Evolutionary conservation across 2,888 invertebrate species (phyloP).

Genomic region (Caenorhabditis japonica): DNA sequence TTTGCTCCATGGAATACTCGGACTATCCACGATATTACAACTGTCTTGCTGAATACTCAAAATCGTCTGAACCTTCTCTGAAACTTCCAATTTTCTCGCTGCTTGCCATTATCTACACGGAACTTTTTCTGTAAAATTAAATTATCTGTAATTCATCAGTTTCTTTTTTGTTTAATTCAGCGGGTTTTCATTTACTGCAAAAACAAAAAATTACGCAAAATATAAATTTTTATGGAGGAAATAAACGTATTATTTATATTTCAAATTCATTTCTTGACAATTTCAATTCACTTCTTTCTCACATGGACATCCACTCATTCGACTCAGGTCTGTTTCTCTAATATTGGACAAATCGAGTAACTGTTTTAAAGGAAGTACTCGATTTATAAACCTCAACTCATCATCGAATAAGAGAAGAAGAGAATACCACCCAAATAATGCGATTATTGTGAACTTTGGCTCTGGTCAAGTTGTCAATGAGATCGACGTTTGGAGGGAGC

Average conservation of each 20-base stretch:
- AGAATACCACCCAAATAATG: conserved; percentile 8
- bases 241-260: conserved; percentile 17
- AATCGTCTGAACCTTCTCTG: conserved; percentile 1
- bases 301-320: conserved; percentile 19
- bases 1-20: conserved; percentile 70
- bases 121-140: conserved; percentile 21
- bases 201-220: conserved; percentile 9
- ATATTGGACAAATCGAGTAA: conserved; percentile 22
- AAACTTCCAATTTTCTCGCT: conserved; percentile 39
- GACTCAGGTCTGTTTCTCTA: too few relatives aligned
- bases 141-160: background rate
- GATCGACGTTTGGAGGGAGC: conserved; percentile 19
- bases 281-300: too few relatives aligned
- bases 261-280: conserved; percentile 22
- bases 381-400: too few relatives aligned
- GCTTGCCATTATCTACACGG: conserved; percentile 37
- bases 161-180: background rate
- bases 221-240: background rate
- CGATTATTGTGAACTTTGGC: conserved; percentile 33
- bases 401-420: too few relatives aligned
- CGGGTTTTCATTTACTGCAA: conserved; percentile 19
- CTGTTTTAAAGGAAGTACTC: background rate
- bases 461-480: conserved; percentile 8
- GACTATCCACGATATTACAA: conserved; percentile 65
- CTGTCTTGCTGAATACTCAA: conserved; percentile 55